Conservation (phyloP, 2,888 invertebrate genomes). For the Philopedon plagiatum region DNA sequence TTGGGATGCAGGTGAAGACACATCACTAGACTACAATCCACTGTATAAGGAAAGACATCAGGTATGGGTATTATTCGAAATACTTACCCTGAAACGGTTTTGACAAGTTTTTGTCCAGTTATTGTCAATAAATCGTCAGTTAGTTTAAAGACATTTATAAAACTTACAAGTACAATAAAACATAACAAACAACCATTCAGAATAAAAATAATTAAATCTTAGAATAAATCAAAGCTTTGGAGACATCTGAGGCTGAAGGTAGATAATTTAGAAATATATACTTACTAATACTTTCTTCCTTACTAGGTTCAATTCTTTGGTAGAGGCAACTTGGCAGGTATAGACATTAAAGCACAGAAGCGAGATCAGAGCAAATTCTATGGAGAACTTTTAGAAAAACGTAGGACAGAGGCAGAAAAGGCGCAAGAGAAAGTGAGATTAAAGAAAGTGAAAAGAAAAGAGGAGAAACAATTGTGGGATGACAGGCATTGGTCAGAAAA, state of each 20-base stretch:
- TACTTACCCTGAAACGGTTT: neutral
- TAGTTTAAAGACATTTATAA: too few relatives aligned
- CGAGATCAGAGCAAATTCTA: conserved; percentile 98
- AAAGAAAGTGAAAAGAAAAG: conserved; percentile 93
- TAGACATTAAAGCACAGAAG: conserved; percentile 97
- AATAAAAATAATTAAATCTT: too few relatives aligned
- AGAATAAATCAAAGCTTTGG: too few relatives aligned
- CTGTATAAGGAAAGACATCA: conserved; percentile 97
- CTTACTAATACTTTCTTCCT: neutral
- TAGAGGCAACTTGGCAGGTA: conserved; percentile 96
- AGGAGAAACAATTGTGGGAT: conserved; percentile 99
- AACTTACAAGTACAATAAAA: too few relatives aligned
- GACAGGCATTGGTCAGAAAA: conserved; percentile 99
- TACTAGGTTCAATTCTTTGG: conserved; percentile 93
- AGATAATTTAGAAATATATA: neutral
- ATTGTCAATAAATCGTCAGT: too few relatives aligned
- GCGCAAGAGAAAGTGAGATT: conserved; percentile 94
- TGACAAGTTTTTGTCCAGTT: too few relatives aligned
- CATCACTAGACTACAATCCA: conserved; percentile 96
- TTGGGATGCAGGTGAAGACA: conserved; percentile 99
- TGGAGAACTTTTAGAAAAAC: conserved; percentile 93
- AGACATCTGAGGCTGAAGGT: too few relatives aligned
- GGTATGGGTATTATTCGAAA: conserved; percentile 52
- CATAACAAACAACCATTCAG: too few relatives aligned
- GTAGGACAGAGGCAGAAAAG: conserved; percentile 96